Percentiles rank a stretch among this genome's conserved stretches.
phyloP scores from a whole-genome alignment of 2,888 invertebrate genomes.

The Priapulus caudatus region DNA sequence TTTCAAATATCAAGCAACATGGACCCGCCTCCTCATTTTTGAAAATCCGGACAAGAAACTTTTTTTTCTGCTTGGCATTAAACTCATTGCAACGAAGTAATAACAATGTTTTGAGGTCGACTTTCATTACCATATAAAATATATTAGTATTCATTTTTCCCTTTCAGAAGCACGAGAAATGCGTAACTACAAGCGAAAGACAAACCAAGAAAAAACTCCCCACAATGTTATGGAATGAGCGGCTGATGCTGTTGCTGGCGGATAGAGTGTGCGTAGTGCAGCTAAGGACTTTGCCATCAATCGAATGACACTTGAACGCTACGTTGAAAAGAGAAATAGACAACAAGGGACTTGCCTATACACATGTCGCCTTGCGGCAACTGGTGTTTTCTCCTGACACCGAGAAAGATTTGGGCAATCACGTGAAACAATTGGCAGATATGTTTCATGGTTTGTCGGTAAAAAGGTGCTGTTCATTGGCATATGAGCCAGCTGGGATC shows the following conservation, averaged over 20 bases:
- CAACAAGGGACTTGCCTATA: neutral
- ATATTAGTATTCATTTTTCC: too few species aligned
- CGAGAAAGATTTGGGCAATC: constrained; percentile 10
- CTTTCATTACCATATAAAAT: too few species aligned
- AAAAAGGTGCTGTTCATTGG: constrained; percentile 4
- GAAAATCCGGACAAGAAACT: too few species aligned
- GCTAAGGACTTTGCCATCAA: constrained; percentile 13
- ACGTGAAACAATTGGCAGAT: constrained; percentile 10
- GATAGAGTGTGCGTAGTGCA: constrained; percentile 1
- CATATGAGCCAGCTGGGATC: constrained; percentile 7
- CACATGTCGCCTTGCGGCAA: neutral
- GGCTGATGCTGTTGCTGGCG: constrained; percentile 2
- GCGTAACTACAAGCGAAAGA: constrained; percentile 1
- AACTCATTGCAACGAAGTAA: too few species aligned
- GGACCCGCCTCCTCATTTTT: too few species aligned
- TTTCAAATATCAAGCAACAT: too few species aligned
- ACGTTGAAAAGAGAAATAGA: constrained; percentile 8
- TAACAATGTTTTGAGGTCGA: too few species aligned
- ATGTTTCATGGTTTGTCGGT: constrained; percentile 13
- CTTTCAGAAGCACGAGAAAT: neutral
- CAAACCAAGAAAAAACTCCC: neutral
- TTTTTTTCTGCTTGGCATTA: too few species aligned
- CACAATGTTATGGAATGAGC: constrained; percentile 6
- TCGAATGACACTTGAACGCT: constrained; percentile 13
- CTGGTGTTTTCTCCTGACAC: constrained; percentile 5